Evolutionary conservation across 2,113 vertebrate species (phyloP), one percentile per base, ranked within the genome.

Genomic region (Pelmatolapia mariae): DNA sequence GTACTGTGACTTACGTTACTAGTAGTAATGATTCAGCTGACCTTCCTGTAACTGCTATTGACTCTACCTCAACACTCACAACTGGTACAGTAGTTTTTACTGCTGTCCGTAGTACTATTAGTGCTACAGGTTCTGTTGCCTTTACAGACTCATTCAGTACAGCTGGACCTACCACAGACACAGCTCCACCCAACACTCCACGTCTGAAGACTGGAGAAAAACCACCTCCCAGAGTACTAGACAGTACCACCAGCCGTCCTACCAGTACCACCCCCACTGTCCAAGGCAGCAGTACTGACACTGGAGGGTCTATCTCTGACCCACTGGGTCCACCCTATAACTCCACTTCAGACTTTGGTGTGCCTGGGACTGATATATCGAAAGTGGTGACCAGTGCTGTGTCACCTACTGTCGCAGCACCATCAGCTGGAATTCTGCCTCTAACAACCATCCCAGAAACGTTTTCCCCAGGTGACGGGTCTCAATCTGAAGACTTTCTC

Each of bases 291-390:
- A 83, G 29, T n/a, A 47, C 52, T 87, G 88, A 92, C 85, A 61
- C 57, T 73, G 33, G 85, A 56, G 87, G 85, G 68, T 91, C 87
- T 84, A 56, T 66, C 84, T 92, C 80, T 87, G 87, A 90, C 87
- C 38, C 82, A 86, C 87, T 88, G 88, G 91, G 87, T 86, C 29
- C 18, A 1, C 56, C 84, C 11, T 80, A 47, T 89, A 88, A 89
- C 82, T 56, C 83, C 87, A 86, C 80, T 53, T 71, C 86, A 86
- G 87, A 89, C 90, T 59, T 56, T 13, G 6, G 16, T 47, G 50
- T 52, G 43, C 81, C 76, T 79, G 63, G 40, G 68, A 87, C 61
- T 68, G 54, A 15, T 81, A 40, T 52, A 71, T 52, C 18, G 5
- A 53, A 80, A 79, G 24, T 73, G 50, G 52, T 89, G 52, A 88